Evolutionary conservation across 2,113 vertebrate species (phyloP).

Genomic region (Myocastor coypus): DNA sequence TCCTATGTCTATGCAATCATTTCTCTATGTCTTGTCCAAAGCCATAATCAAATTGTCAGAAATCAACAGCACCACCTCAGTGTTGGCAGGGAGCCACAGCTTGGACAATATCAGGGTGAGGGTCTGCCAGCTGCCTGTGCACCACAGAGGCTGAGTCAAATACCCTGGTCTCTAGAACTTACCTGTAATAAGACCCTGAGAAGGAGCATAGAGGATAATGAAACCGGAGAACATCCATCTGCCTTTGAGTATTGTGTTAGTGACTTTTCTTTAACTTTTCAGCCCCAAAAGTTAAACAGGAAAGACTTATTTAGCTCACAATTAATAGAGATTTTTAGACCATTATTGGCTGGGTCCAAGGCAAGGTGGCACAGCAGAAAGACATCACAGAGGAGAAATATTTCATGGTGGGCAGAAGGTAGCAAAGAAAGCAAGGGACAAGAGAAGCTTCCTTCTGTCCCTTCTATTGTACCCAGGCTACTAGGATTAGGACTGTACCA

Average conservation of each 20-base stretch:
- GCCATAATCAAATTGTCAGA: neutral
- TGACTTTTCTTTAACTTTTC: neutral
- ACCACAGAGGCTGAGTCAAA: neutral
- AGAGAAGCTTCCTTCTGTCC: neutral
- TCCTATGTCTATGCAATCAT: neutral
- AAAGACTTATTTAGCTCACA: neutral
- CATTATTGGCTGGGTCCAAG: neutral
- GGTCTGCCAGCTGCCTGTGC: neutral
- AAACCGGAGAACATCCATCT: neutral
- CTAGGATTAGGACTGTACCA: neutral
- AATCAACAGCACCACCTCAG: neutral
- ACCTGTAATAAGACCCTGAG: neutral
- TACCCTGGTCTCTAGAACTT: neutral
- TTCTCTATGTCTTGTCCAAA: neutral
- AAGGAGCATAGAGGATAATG: rapidly evolving
- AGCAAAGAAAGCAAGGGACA: neutral
- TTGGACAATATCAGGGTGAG: neutral
- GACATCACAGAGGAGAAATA: neutral
- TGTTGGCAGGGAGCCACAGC: neutral
- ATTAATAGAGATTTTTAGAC: neutral
- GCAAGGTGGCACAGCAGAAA: neutral
- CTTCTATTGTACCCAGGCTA: neutral
- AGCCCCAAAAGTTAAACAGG: neutral
- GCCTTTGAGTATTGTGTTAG: neutral
- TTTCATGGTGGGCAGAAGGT: neutral